Evolutionary conservation across 2,113 vertebrate species (phyloP).

Genomic region (Hemiscyllium ocellatum): DNA sequence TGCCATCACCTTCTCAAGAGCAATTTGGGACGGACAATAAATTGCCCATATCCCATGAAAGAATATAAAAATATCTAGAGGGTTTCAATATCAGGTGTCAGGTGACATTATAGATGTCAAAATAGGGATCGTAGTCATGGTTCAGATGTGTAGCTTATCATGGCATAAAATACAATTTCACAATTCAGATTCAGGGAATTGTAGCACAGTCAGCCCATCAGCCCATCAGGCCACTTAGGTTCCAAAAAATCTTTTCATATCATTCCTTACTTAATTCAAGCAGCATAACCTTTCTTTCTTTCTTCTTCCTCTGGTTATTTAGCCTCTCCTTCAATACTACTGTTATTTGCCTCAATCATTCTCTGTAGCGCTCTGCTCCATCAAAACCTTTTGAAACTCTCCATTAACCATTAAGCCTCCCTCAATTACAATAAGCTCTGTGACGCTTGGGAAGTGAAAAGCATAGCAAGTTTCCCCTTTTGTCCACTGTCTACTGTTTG

Average conservation of each 20-base stretch:
- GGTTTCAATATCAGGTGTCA: too few species aligned
- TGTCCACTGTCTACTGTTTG: neutral
- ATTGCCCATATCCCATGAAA: too few species aligned
- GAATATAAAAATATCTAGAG: too few species aligned
- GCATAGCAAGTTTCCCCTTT: neutral
- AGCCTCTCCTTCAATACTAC: neutral
- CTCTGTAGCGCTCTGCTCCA: neutral
- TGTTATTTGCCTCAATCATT: neutral
- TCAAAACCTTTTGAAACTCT: neutral
- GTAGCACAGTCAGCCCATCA: neutral
- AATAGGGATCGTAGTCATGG: too few species aligned
- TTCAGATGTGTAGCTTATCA: too few species aligned
- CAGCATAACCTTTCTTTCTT: neutral
- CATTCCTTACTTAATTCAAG: neutral
- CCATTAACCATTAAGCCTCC: neutral
- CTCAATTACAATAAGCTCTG: neutral
- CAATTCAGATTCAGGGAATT: too few species aligned
- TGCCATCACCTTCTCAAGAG: too few species aligned
- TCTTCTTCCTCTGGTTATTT: neutral
- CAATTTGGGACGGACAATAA: too few species aligned
- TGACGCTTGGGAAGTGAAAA: neutral
- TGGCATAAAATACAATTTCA: too few species aligned
- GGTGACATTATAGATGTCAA: too few species aligned
- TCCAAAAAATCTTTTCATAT: neutral
- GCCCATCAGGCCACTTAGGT: neutral